These are phyloP conservation scores for Hapalemur alaotrensis DNA, from an alignment of 2,797 vertebrate genomes.

Conservation along the genomic window DNA sequence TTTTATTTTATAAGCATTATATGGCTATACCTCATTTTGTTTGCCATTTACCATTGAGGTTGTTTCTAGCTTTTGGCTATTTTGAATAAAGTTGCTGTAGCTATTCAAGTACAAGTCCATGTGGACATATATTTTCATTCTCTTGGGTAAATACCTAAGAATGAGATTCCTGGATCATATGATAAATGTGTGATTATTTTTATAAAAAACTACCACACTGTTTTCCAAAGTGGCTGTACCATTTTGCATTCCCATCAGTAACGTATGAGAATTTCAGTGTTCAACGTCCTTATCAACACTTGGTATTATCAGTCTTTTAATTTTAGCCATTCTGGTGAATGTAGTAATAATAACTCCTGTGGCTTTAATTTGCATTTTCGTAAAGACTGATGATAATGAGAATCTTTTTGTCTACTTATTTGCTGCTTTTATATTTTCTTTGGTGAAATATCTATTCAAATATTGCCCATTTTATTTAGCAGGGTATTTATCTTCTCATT, in stretches of 20 bases:
- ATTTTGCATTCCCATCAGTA: not conserved
- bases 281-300: not conserved
- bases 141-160: not conserved
- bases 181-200: not conserved
- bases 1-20: not conserved
- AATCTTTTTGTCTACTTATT: not conserved
- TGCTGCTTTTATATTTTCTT: not conserved
- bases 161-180: not conserved
- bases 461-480: not conserved
- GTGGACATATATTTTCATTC: conserved; percentile 40
- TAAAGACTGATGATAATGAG: not conserved
- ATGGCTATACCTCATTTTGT: not conserved
- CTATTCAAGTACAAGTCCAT: not conserved
- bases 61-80: not conserved
- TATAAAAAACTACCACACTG: not conserved
- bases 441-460: not conserved
- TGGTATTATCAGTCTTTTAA: conserved; percentile 6
- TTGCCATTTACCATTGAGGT: not conserved
- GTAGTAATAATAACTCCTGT: not conserved
- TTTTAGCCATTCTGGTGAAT: not conserved
- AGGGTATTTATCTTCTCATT: not conserved
- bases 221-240: not conserved
- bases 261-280: not conserved
- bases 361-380: not conserved
- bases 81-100: not conserved